A percentile compares a stretch with the other conserved stretches of the same genome.
Conservation (phyloP, 2,113 vertebrate genomes). For the Mesoclemmys tuberculata region DNA sequence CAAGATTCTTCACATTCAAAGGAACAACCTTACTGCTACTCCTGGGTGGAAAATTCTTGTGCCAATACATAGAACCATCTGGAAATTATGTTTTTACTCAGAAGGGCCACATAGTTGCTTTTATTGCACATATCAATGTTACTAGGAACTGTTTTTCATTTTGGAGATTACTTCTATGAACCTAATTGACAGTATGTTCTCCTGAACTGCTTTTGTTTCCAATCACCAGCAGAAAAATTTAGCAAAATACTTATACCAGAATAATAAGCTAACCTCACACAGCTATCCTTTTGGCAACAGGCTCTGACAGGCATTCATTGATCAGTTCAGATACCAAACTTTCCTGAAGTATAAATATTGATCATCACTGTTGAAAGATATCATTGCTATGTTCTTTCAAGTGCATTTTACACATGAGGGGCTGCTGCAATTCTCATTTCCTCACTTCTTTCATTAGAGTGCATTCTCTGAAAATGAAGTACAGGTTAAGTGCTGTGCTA, state of each 20-base stretch:
- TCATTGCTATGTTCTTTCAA: not conserved
- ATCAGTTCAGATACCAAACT: not conserved
- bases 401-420: not conserved
- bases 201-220: slow-evolving; percentile 25
- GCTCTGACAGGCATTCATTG: not conserved
- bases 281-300: not conserved
- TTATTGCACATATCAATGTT: not conserved
- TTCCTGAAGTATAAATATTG: not conserved
- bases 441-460: not conserved
- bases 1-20: not conserved
- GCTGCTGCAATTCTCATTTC: not conserved
- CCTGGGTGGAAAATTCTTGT: not conserved
- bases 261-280: not conserved
- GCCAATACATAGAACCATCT: not conserved
- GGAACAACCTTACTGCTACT: not conserved
- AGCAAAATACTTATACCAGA: not conserved
- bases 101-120: not conserved
- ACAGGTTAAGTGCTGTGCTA: not conserved
- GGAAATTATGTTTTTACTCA: not conserved
- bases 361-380: not conserved
- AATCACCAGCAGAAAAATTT: not conserved
- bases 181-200: not conserved
- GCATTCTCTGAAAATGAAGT: not conserved
- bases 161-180: not conserved
- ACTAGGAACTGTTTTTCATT: not conserved